phyloP scores from a whole-genome alignment of 2,888 invertebrate species.

The Xylota sylvarum region DNA sequence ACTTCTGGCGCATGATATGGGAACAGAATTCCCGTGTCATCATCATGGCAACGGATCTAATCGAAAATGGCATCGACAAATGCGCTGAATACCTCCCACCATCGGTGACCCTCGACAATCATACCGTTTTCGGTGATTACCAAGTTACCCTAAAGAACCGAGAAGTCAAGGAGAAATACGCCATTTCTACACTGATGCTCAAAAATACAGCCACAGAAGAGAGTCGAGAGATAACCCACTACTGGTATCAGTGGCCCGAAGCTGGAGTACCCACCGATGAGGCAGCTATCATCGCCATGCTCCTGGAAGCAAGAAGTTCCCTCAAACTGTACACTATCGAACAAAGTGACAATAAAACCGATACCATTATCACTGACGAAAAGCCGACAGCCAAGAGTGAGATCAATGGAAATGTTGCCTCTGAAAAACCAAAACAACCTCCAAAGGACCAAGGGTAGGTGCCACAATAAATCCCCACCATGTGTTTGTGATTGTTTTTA shows the following conservation, averaged over 20 bases:
- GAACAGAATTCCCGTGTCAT: conserved; percentile 95
- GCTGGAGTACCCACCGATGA: conserved; percentile 94
- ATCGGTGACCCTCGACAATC: conserved; percentile 95
- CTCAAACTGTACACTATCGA: conserved; percentile 83
- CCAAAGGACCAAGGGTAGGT: conserved; percentile 83
- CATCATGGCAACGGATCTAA: conserved; percentile 95
- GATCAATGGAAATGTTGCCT: conserved; percentile 81
- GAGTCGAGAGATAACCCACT: conserved; percentile 94
- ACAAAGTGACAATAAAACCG: conserved; percentile 81
- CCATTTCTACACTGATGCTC: conserved; percentile 93
- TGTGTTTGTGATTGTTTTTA: conserved; percentile 79
- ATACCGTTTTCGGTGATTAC: conserved; percentile 94
- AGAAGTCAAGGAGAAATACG: conserved; percentile 96
- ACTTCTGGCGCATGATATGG: conserved; percentile 99
- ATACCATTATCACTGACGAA: conserved; percentile 57
- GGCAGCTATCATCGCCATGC: conserved; percentile 93
- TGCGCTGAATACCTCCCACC: conserved; percentile 96
- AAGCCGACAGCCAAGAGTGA: conserved; percentile 77
- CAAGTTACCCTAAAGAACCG: conserved; percentile 93
- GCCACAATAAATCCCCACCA: conserved; percentile 75
- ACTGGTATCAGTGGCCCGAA: conserved; percentile 97
- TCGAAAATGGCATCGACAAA: conserved; percentile 95
- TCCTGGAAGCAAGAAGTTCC: conserved; percentile 91
- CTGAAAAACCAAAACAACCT: conserved; percentile 79
- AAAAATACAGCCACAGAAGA: conserved; percentile 93